Evolutionary conservation across 1,140 invertebrate species (phyloP), one percentile per base, ranked within the genome.

Genomic region (Kradibia gibbosae): DNA sequence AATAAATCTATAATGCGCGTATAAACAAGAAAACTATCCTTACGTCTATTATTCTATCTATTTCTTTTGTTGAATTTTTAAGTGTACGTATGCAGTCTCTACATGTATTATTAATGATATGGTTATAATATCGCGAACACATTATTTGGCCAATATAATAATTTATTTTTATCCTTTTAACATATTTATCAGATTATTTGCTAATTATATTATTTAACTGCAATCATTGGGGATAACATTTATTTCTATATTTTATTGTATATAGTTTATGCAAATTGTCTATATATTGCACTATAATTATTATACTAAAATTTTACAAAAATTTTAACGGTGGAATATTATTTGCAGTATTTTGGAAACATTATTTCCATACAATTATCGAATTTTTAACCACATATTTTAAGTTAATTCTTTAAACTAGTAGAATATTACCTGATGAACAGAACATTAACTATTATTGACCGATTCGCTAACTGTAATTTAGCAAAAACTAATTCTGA

Each of bases 381-480:
- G 17, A 36, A 67, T 28, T 67, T 67, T 67, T 67, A 20, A 36
- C 36, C 62, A 22, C 8, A 34, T 67, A 36, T 67, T 67, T 67
- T 36, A n/a, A 34, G 34, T 67, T n/a, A 67, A 67, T 67, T 67
- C 62, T 67, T 67, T 22, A 67, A 67, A 67, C 34, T 22, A 67
- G 25, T 67, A 39, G 34, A 67, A 67, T 67, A 67, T 39, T 67
- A 8, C 39, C 36, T 5, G 20, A 34, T 36, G 7, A 34, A 48
- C 45, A 17, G 1, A 28, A 39, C 2, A 39, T 39, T 36, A 20
- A 5, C 62, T n/a, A 67, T 39, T 5, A 22, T 39, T 67, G 22
- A 67, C 34, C 20, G 39, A 34, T 67, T 67, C 62, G n/a, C 17
- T n/a, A n/a, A 62, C 31, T 39, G 62, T 67, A 22, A 39, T 67